Evolutionary conservation across 92 coral and sea anemone genomes (phyloP).

Genomic region (Zoanthus sansibaricus): DNA sequence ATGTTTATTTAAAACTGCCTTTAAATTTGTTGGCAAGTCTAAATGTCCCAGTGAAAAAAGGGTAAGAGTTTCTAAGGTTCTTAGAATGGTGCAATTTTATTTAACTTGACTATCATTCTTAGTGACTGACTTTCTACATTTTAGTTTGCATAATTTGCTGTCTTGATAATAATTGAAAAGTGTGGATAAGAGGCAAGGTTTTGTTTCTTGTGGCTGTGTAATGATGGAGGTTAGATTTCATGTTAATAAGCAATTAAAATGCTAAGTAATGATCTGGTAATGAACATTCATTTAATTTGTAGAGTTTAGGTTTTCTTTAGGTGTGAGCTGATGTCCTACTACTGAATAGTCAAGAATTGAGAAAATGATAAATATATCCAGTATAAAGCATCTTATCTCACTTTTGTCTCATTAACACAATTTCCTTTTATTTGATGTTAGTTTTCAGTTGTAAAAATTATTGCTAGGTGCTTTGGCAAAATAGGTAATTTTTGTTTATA

Average conservation of each 20-base stretch:
- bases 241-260: slow-evolving; percentile 40
- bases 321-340: not conserved
- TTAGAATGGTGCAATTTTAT: too few relatives aligned
- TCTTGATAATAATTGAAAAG: not conserved
- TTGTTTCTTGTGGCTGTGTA: not conserved
- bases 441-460: too few relatives aligned
- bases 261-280: slow-evolving; percentile 8
- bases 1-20: not conserved
- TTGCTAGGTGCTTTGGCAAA: too few relatives aligned
- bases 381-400: too few relatives aligned
- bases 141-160: not conserved
- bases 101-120: too few relatives aligned
- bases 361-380: not conserved
- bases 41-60: not conserved
- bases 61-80: slow-evolving; percentile 3
- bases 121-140: too few relatives aligned
- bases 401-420: too few relatives aligned
- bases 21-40: not conserved
- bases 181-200: not conserved
- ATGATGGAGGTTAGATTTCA: slow-evolving; percentile 3
- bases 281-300: not conserved
- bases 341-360: not conserved
- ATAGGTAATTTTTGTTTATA: too few relatives aligned
- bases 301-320: not conserved
- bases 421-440: too few relatives aligned